Conservation (phyloP, 2,113 vertebrate genomes). For the Oncorhynchus tshawytscha region DNA sequence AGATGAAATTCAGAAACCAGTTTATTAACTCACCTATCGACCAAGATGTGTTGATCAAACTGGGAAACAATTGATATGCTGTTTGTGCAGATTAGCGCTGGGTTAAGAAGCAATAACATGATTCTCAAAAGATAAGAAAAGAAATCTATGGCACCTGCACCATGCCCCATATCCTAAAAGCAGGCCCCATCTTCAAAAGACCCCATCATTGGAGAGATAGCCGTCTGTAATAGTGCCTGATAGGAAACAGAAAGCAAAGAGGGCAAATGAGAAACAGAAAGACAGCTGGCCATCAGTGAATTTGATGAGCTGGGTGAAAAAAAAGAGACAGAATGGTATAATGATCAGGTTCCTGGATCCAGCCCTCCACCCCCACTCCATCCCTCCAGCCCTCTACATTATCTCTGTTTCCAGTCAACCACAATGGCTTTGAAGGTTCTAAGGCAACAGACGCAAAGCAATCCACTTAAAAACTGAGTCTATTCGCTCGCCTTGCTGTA, state of each 20-base stretch:
- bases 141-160: conserved; percentile 41
- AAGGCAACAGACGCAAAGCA: conserved; percentile 23
- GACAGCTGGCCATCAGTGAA: conserved; percentile 53
- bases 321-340: conserved; percentile 41
- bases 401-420: conserved; percentile 27
- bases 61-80: conserved; percentile 50
- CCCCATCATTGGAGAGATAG: conserved; percentile 40
- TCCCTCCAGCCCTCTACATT: conserved; percentile 5
- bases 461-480: background rate
- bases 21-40: conserved; percentile 58
- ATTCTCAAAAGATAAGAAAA: conserved; percentile 39
- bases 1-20: conserved; percentile 43
- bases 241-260: conserved; percentile 32
- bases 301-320: conserved; percentile 49
- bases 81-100: conserved; percentile 37
- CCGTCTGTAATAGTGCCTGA: conserved; percentile 49
- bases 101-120: conserved; percentile 63
- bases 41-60: conserved; percentile 57
- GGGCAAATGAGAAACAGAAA: conserved; percentile 9
- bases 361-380: background rate
- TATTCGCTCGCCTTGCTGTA: background rate
- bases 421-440: conserved; percentile 32
- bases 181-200: conserved; percentile 49
- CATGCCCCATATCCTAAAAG: conserved; percentile 59
- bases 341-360: conserved; percentile 45